Conservation (phyloP, 2,888 invertebrate genomes). For the Chaitophorus viminalis region DNA sequence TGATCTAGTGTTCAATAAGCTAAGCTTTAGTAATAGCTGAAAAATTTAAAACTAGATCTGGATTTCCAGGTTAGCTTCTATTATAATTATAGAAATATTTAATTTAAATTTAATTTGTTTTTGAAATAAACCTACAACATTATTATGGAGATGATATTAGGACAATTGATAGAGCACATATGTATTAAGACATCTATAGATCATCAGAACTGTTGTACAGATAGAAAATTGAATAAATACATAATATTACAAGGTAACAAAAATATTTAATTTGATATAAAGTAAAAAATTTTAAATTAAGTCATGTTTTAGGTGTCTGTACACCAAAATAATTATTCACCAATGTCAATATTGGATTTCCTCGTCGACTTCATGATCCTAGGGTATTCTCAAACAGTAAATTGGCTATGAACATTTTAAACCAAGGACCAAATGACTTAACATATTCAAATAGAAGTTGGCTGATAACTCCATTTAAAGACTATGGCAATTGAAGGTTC, state of each 20-base stretch:
- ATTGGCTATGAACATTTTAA: not conserved
- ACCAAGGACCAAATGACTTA: not conserved
- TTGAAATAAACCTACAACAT: too few species aligned
- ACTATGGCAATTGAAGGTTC: not conserved
- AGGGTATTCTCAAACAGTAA: not conserved
- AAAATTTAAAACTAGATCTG: too few species aligned
- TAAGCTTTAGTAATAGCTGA: too few species aligned
- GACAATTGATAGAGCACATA: not conserved
- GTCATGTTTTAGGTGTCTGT: not conserved
- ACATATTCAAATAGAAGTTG: not conserved
- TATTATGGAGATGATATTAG: not conserved
- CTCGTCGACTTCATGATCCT: not conserved
- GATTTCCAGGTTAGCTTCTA: too few species aligned
- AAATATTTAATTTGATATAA: too few species aligned
- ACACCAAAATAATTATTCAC: not conserved
- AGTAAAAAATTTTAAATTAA: too few species aligned
- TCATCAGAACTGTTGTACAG: not conserved
- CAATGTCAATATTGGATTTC: not conserved
- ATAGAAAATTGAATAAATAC: slow-evolving; percentile 13
- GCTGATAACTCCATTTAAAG: not conserved
- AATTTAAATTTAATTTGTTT: too few species aligned
- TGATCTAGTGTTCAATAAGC: too few species aligned
- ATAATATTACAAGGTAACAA: not conserved
- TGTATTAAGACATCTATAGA: not conserved
- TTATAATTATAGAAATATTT: too few species aligned